Evolutionary conservation across 2,888 invertebrate species (phyloP), one percentile per base, ranked within the genome.

Genomic region (Sphaerophoria rueppellii): DNA sequence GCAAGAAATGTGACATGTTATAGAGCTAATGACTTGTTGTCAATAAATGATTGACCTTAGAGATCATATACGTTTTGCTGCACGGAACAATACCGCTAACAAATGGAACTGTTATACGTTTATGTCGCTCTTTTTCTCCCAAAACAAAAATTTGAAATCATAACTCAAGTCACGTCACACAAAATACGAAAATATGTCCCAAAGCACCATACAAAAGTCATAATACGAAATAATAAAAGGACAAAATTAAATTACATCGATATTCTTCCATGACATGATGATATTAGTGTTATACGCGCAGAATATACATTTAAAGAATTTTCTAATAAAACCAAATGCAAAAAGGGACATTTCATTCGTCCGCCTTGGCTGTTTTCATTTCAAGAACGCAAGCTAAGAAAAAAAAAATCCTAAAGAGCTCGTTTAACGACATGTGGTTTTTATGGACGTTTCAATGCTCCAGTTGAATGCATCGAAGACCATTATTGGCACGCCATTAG

Each of bases 351-450:
- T 65, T 34, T 43, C 9, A 24, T 24, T 24, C 35, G 65, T 32
- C 50, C 35, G 65, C 50, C 35, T 37, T 65, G 37, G 50, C 35
- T 35, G 16, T 16, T 50, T 50, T 16, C 50, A 50, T 50, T 50
- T 50, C 65, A 65, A 50, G 35, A 16, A 12, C 24, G 9, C 24
- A 24, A 24, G 24, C 24, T 24, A 69, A 61, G 46, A 46, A 76
- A 46, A 50, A 60, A 52, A 32, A 11, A 2, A 24, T 24, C 24
- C 24, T 24, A 14, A 43, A 57, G 14, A 9, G 12, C 43, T 43
- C 63, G 14, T 60, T 73, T 79, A 79, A 79, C 80, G 74, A 74
- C 80, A 80, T 80, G 74, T 80, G 80, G 69, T 32, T 74, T 80
- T 80, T 80, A 80, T 80, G 61, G 74, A 80, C 79, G 55, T 73